These are phyloP conservation scores for Mya arenaria DNA, from an alignment of 1,140 invertebrate species.

Conservation along the genomic window DNA sequence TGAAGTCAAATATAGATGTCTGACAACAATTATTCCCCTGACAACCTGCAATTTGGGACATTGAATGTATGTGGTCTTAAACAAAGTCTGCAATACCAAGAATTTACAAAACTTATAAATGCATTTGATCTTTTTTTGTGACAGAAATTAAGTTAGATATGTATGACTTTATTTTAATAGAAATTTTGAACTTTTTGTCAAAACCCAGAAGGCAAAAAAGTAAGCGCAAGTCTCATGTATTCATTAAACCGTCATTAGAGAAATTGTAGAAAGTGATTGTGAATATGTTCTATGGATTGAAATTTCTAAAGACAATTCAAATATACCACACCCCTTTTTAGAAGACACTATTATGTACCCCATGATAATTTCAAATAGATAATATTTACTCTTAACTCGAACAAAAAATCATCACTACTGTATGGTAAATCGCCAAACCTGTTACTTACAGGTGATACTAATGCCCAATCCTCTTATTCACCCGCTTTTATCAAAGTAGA, in stretches of 20 bases:
- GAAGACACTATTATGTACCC: neutral
- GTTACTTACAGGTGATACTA: neutral
- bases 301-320: neutral
- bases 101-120: neutral
- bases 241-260: neutral
- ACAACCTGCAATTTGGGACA: neutral
- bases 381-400: neutral
- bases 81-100: neutral
- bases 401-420: neutral
- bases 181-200: neutral
- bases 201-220: neutral
- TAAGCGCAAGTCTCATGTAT: neutral
- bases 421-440: neutral
- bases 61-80: constrained; percentile 5
- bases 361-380: neutral
- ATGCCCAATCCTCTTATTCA: neutral
- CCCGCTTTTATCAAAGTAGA: neutral
- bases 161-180: neutral
- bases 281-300: neutral
- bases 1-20: too few species aligned
- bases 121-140: neutral
- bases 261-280: neutral
- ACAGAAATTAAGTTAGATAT: neutral
- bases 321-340: neutral
- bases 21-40: too few species aligned